Percentiles rank a stretch among this genome's conserved stretches.
These are phyloP conservation scores for Argyresthia albistria DNA, from an alignment of 2,888 invertebrate genomes.

Conservation along the genomic window DNA sequence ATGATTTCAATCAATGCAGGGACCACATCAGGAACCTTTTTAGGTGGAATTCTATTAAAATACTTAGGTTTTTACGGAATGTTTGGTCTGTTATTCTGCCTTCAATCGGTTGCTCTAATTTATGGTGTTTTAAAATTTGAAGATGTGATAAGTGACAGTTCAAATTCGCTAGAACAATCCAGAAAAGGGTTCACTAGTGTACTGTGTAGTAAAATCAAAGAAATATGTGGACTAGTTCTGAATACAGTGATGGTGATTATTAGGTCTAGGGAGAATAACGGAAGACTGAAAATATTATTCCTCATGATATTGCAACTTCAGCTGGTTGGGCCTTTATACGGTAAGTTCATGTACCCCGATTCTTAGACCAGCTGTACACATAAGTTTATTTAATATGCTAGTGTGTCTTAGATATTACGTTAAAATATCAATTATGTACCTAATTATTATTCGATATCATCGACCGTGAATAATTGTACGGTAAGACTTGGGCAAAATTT, in stretches of 20 bases:
- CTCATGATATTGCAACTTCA: constrained; percentile 50
- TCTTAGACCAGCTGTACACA: background rate
- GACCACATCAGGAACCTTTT: constrained; percentile 61
- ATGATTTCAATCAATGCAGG: constrained; percentile 67
- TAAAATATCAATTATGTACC: too few species aligned
- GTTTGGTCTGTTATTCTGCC: constrained; percentile 41
- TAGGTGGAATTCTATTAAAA: constrained; percentile 64
- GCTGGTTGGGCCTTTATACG: constrained; percentile 64
- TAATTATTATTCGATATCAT: too few species aligned
- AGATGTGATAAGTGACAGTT: constrained; percentile 28
- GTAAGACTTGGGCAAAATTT: too few species aligned
- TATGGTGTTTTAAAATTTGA: constrained; percentile 54
- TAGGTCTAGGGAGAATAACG: constrained; percentile 34
- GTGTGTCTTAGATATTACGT: too few species aligned
- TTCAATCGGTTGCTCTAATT: constrained; percentile 41
- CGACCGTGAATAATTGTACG: too few species aligned
- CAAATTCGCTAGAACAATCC: constrained; percentile 9
- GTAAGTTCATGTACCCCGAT: constrained; percentile 29
- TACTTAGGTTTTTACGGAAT: constrained; percentile 59
- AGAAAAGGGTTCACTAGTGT: background rate
- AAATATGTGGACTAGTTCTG: constrained; percentile 42
- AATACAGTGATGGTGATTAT: constrained; percentile 55
- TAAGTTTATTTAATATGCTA: background rate
- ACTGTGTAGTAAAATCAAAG: constrained; percentile 19
- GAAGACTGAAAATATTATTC: constrained; percentile 47